Conservation (phyloP, 1,140 invertebrate genomes). For the Aporrectodea caliginosa region DNA sequence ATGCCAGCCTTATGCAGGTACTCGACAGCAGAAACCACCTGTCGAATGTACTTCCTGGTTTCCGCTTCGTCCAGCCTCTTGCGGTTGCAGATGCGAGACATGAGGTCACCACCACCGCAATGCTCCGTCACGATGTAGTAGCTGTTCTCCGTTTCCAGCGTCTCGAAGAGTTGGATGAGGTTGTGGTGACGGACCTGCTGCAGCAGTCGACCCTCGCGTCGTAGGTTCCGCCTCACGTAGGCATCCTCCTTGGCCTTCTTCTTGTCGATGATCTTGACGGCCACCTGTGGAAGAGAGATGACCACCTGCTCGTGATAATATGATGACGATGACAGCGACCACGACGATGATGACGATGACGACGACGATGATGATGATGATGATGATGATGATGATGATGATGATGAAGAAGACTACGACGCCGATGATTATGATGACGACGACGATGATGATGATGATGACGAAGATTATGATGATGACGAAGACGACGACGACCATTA, state of each 20-base stretch:
- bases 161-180: slow-evolving; percentile 49
- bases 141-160: slow-evolving; percentile 55
- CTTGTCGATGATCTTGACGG: slow-evolving; percentile 55
- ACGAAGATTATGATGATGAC: no score
- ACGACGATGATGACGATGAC: no score
- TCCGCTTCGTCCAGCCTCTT: slow-evolving; percentile 48
- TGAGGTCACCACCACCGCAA: slow-evolving; percentile 51
- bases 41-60: slow-evolving; percentile 47
- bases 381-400: no score
- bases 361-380: no score
- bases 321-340: no score
- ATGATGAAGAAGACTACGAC: no score
- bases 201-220: slow-evolving; percentile 50
- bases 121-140: slow-evolving; percentile 54
- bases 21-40: slow-evolving; percentile 53
- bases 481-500: no score
- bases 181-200: slow-evolving; percentile 51
- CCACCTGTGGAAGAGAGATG: slow-evolving; percentile 43
- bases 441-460: no score
- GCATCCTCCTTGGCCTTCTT: slow-evolving; percentile 48
- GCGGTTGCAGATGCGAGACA: slow-evolving; percentile 50
- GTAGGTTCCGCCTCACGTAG: slow-evolving; percentile 52
- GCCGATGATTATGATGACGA: no score
- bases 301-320: no score
- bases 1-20: slow-evolving; percentile 52